A percentile compares a stretch with the other conserved stretches of the same genome.
These are phyloP conservation scores for Luperina nickerlii DNA, from an alignment of 2,888 invertebrate genomes.

Conservation along the genomic window DNA sequence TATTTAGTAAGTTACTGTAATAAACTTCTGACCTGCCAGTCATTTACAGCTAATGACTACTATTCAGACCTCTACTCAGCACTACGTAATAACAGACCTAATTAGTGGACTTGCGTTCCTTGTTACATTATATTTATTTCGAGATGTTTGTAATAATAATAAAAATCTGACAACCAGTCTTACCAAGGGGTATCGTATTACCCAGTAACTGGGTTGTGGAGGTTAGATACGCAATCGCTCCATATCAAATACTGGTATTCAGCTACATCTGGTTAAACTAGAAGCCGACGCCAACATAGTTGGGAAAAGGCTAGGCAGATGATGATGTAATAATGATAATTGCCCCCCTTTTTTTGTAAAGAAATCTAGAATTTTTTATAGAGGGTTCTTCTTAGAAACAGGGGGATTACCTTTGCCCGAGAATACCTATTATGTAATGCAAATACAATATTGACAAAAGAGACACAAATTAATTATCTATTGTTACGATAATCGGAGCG, in stretches of 20 bases:
- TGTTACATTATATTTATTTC: slow-evolving; percentile 18
- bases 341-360: background rate
- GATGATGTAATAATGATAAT: background rate
- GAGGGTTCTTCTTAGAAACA: background rate
- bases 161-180: background rate
- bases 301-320: too few species aligned
- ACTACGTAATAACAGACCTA: slow-evolving; percentile 25
- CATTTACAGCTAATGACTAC: slow-evolving; percentile 40
- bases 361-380: too few species aligned
- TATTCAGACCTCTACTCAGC: slow-evolving; percentile 8
- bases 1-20: slow-evolving; percentile 13
- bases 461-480: background rate
- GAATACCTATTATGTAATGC: background rate
- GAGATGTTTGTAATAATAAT: background rate
- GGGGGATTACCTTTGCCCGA: background rate
- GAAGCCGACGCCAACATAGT: too few species aligned
- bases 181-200: too few species aligned
- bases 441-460: background rate
- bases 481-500: background rate
- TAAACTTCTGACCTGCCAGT: slow-evolving; percentile 22
- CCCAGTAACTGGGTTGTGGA: too few species aligned
- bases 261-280: too few species aligned
- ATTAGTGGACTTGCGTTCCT: slow-evolving; percentile 30
- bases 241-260: too few species aligned
- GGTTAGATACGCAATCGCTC: too few species aligned